These are phyloP conservation scores for Hypotaenidia philippensis DNA, from an alignment of 2,797 vertebrate species.

Conservation along the genomic window DNA sequence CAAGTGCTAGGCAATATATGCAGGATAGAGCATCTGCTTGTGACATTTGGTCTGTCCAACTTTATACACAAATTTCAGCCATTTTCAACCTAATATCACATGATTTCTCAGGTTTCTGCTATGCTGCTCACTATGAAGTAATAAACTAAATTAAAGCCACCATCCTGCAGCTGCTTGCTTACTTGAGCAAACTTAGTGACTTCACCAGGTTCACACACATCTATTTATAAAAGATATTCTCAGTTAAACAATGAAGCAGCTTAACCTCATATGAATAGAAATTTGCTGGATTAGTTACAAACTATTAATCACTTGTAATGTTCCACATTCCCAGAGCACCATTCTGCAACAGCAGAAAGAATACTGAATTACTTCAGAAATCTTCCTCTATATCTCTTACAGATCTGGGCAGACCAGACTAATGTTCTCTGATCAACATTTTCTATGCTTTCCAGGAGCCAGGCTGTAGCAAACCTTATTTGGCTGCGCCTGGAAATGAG, in stretches of 20 bases:
- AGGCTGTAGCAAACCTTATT: neutral
- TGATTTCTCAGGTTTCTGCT: slow-evolving; percentile 54
- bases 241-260: slow-evolving; percentile 17
- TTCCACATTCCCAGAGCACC: neutral
- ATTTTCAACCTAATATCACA: neutral
- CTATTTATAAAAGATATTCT: slow-evolving; percentile 33
- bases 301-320: neutral
- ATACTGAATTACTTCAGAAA: neutral
- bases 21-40: neutral
- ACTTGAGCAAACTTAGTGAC: slow-evolving; percentile 33
- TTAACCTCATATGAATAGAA: neutral
- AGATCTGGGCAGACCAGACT: neutral
- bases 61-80: slow-evolving; percentile 12
- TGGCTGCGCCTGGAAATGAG: slow-evolving; percentile 6
- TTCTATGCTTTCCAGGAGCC: neutral
- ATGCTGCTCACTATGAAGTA: neutral
- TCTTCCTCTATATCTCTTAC: neutral
- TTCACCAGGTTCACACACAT: neutral
- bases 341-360: neutral
- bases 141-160: slow-evolving; percentile 49
- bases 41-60: neutral
- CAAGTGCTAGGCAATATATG: neutral
- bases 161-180: slow-evolving; percentile 42
- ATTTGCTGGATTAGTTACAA: neutral
- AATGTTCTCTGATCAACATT: neutral